phyloP scores from a whole-genome alignment of 2,797 vertebrate genomes.

The Acipenser oxyrinchus region DNA sequence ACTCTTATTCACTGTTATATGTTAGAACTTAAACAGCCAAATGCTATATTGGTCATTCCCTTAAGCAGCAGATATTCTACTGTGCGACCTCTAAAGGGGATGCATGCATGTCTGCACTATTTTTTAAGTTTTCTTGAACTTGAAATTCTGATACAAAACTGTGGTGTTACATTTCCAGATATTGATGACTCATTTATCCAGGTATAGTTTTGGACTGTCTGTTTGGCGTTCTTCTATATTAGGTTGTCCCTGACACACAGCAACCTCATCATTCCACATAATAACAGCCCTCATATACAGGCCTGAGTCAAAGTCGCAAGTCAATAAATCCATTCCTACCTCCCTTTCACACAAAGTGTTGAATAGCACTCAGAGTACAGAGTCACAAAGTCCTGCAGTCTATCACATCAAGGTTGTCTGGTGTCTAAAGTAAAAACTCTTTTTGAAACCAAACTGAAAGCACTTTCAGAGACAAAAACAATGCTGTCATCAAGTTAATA shows the following conservation, averaged over 20 bases:
- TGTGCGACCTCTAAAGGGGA: no score
- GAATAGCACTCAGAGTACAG: slow-evolving; percentile 68
- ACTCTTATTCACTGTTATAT: no score
- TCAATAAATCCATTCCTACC: slow-evolving; percentile 90
- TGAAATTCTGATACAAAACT: no score
- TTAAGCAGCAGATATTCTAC: no score
- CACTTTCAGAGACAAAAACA: slow-evolving; percentile 14
- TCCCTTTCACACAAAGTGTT: slow-evolving; percentile 69
- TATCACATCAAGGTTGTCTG: slow-evolving; percentile 82
- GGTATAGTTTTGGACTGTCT: no score
- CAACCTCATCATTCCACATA: slow-evolving; percentile 87
- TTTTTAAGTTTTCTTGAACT: no score
- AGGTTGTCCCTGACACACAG: slow-evolving; percentile 81
- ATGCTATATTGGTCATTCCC: no score
- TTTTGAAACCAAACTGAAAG: slow-evolving; percentile 27
- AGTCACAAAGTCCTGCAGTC: slow-evolving; percentile 77
- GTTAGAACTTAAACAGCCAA: no score
- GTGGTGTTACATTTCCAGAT: no score
- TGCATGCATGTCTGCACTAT: no score
- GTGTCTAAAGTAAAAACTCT: slow-evolving; percentile 56
- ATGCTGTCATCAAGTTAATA: background rate
- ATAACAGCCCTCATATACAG: slow-evolving; percentile 82
- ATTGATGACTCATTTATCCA: no score
- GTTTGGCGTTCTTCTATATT: slow-evolving; percentile 73
- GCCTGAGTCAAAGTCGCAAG: slow-evolving; percentile 70